These are phyloP conservation scores for Meteorus cinctellus DNA, from an alignment of 2,888 invertebrate genomes.

Conservation along the genomic window DNA sequence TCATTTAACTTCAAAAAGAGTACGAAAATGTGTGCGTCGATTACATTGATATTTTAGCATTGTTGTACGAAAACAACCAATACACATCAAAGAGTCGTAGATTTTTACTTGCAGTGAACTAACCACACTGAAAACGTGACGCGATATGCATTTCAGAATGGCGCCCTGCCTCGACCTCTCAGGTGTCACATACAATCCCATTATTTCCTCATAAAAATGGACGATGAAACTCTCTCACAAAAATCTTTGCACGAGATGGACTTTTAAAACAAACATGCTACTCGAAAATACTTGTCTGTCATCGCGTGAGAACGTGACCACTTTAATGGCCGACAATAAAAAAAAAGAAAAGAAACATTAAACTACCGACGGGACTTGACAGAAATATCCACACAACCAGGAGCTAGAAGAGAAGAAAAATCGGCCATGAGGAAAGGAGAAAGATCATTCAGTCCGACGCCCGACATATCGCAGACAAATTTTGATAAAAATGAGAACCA, in stretches of 20 bases:
- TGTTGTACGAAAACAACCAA: neutral
- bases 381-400: conserved; percentile 39
- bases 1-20: neutral
- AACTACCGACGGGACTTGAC: conserved; percentile 26
- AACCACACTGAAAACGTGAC: neutral
- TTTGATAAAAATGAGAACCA: conserved; percentile 71
- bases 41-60: neutral
- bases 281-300: conserved; percentile 17
- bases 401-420: conserved; percentile 32
- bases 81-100: neutral
- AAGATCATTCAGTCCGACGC: conserved; percentile 6
- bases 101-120: neutral
- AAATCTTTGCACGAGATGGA: conserved; percentile 13
- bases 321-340: conserved; percentile 16
- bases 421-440: neutral
- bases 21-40: neutral
- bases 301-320: conserved; percentile 31
- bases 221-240: conserved; percentile 21
- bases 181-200: conserved; percentile 15
- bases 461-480: conserved; percentile 18
- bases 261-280: conserved; percentile 1
- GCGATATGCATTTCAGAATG: conserved; percentile 11
- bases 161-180: neutral
- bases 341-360: conserved; percentile 32
- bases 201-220: conserved; percentile 29